phyloP scores from a whole-genome alignment of 1,140 invertebrate genomes.

The Leptinotarsa texana region DNA sequence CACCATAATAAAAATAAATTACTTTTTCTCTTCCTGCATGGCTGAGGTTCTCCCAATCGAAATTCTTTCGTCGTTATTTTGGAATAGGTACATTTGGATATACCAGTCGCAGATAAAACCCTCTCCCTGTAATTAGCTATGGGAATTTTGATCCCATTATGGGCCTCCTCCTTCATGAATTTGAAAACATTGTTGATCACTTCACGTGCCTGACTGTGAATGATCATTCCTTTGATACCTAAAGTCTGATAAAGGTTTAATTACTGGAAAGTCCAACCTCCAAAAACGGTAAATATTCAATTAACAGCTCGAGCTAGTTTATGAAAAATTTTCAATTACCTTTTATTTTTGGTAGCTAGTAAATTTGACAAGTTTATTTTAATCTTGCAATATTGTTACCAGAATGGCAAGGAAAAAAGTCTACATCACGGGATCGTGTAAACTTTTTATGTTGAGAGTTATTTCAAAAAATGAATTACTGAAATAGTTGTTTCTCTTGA shows the following conservation, averaged over 20 bases:
- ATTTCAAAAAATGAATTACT: too few relatives aligned
- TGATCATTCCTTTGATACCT: conserved; percentile 23
- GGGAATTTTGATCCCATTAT: conserved; percentile 27
- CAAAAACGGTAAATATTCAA: too few relatives aligned
- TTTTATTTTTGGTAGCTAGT: too few relatives aligned
- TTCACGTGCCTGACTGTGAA: conserved; percentile 30
- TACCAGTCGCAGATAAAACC: conserved; percentile 28
- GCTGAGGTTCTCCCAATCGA: conserved; percentile 13
- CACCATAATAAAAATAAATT: neutral
- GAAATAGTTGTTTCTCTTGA: too few relatives aligned
- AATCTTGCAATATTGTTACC: too few relatives aligned
- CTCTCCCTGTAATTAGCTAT: conserved; percentile 30
- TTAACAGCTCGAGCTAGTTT: too few relatives aligned
- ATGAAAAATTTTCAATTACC: too few relatives aligned
- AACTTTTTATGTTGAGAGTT: too few relatives aligned
- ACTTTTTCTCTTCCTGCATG: conserved; percentile 13
- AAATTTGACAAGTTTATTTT: too few relatives aligned
- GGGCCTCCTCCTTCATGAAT: conserved; percentile 33
- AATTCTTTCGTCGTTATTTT: conserved; percentile 26
- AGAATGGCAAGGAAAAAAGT: too few relatives aligned
- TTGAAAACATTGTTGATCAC: conserved; percentile 31
- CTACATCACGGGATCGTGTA: too few relatives aligned
- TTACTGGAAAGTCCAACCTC: neutral
- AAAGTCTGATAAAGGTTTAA: conserved; percentile 1
- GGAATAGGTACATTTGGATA: conserved; percentile 27